Evolutionary conservation across 2,888 invertebrate species (phyloP), one percentile per base, ranked within the genome.

Genomic region (Stenoptilia bipunctidactyla): DNA sequence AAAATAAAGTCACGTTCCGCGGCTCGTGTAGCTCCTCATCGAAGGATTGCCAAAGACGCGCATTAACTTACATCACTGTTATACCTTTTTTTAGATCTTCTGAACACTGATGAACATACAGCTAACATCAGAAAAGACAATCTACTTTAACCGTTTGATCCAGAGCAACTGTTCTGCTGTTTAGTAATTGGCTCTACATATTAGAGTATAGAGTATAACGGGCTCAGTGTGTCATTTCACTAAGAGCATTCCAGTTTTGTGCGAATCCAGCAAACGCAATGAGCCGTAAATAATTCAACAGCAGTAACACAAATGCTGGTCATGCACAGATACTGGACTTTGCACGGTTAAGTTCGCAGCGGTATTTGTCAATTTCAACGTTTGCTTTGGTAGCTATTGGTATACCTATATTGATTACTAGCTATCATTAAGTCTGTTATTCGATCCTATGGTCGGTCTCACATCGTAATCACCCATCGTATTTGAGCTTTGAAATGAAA

Each of bases 1-100:
- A 25, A 30, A 30, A 30, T 30, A 30, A 30, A 30, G 30, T 30
- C 30, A 30, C 30, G 30, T 30, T n/a, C n/a, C 30, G 30, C 30
- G 2, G 9, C 30, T 2, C 4, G 10, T 30, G 30, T 4, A 30
- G 30, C 30, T 12, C 2, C 30, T 30, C 3, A 9, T n/a, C 8
- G 20, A 20, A 5, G 10, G 9, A 30, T 30, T 30, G n/a, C 6
- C 10, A 8, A 3, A 12, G 10, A 3, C 30, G n/a, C 9, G 30
- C 30, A 30, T 30, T 30, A 30, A 8, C 30, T 30, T 30, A 30
- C 30, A 30, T 30, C 30, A 30, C 30, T 30, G 20, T 20, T 5
- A n/a, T n/a, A n/a, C n/a, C n/a, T n/a, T n/a, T n/a, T n/a, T n/a
- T n/a, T n/a, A n/a, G n/a, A n/a, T n/a, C n/a, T n/a, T n/a, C n/a